These are phyloP conservation scores for Trogon melanurus DNA, from an alignment of 2,113 vertebrate genomes.

Conservation along the genomic window DNA sequence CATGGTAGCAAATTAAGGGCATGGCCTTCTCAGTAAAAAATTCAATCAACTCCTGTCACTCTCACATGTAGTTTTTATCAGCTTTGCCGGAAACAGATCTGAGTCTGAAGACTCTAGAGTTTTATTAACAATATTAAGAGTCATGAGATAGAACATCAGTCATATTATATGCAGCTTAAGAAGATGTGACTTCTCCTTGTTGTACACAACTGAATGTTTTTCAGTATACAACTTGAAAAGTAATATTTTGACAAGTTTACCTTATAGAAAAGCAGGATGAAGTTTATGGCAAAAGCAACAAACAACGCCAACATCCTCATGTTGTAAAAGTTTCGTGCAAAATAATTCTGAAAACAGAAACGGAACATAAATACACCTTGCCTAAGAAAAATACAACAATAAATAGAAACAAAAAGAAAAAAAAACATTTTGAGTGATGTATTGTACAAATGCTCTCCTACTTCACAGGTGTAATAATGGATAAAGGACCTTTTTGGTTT, in stretches of 20 bases:
- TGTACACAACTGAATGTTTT: neutral
- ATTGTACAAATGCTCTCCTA: neutral
- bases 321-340: constrained; percentile 98
- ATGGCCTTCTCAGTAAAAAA: neutral
- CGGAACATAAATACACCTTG: neutral
- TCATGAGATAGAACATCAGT: neutral
- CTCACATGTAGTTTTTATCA: neutral
- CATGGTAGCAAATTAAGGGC: neutral
- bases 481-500: neutral
- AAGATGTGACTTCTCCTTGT: neutral
- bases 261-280: constrained; percentile 98
- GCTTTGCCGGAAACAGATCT: neutral
- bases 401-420: neutral
- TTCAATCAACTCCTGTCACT: neutral
- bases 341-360: constrained; percentile 88
- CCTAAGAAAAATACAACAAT: neutral
- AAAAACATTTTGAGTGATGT: neutral
- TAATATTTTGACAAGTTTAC: constrained; percentile 69
- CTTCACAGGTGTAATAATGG: neutral
- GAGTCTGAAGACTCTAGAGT: neutral
- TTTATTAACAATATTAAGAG: neutral
- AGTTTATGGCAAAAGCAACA: constrained; percentile 97
- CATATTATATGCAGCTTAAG: neutral
- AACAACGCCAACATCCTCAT: constrained; percentile 98
- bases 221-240: neutral